Evolutionary conservation across 2,888 invertebrate genomes (phyloP), one percentile per base, ranked within the genome.

Genomic region (Furcula furcula): DNA sequence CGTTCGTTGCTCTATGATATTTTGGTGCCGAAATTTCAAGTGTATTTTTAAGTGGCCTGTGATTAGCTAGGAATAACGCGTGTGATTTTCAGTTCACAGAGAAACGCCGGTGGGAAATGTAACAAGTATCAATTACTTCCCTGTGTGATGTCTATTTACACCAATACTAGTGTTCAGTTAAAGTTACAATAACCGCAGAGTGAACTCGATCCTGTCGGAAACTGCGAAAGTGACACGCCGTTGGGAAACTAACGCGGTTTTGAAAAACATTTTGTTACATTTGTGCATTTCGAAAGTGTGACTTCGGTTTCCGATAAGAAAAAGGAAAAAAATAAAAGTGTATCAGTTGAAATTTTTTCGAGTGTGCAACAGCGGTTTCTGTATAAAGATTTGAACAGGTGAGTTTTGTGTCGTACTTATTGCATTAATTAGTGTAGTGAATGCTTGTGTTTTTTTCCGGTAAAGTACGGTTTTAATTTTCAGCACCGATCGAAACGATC

Each of bases 111-210:
- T 68, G 70, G 63, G 83, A 81, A 81, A 78, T 79, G 70, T 66
- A 66, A 65, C 67, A 66, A 63, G 77, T 81, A 78, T 82, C 75
- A 53, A 73, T 84, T 84, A 80, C 82, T 84, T 81, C 78, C 82
- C 74, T 70, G 69, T 83, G 81, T 74, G 73, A 79, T 80, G 76
- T 74, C 72, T 70, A 67, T 77, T 76, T 72, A 68, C 70, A 70
- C 67, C 62, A 70, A 72, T 67, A 71, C 67, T 60, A 80, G 82
- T 81, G 82, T 71, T 70, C 71, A 76, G 80, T 69, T 60, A 50
- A 40, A 62, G 61, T 85, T 84, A 84, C 84, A 73, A 69, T 71
- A 77, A 87, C 87, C 87, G 77, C 87, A 86, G 82, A 14, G 80
- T 80, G 79, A 77, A 83, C 79, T 67, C 76, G 81, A 84, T 83